These are phyloP conservation scores for Panonychus citri DNA, from an alignment of 1,140 invertebrate genomes.

Conservation along the genomic window DNA sequence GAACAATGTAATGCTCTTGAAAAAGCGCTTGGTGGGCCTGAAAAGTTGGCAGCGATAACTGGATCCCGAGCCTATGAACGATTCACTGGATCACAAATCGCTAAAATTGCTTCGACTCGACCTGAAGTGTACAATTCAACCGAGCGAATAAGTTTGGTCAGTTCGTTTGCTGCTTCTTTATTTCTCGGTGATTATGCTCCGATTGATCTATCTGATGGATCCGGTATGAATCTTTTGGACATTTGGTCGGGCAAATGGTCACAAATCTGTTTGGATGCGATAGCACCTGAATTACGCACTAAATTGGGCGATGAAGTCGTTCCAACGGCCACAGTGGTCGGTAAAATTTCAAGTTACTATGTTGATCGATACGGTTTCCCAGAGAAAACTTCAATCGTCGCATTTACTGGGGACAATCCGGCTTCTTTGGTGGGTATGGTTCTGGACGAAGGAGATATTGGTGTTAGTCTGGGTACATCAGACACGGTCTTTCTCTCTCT, in stretches of 20 bases:
- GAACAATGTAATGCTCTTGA: conserved; percentile 55
- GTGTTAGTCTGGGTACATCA: conserved; percentile 71
- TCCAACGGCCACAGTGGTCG: conserved; percentile 19
- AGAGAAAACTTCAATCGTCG: conserved; percentile 47
- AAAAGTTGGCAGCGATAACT: conserved; percentile 58
- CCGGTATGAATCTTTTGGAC: conserved; percentile 81
- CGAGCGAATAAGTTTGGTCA: conserved; percentile 72
- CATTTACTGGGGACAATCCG: conserved; percentile 83
- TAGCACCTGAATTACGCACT: conserved; percentile 5
- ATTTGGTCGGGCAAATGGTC: conserved; percentile 56
- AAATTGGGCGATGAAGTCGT: conserved; percentile 8
- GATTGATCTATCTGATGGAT: conserved; percentile 75
- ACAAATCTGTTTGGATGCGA: conserved; percentile 40
- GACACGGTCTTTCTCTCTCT: conserved; percentile 71
- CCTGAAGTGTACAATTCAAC: conserved; percentile 51
- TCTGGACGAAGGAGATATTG: conserved; percentile 51
- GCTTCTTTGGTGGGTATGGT: conserved; percentile 54
- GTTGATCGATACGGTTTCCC: conserved; percentile 61
- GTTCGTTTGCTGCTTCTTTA: conserved; percentile 67
- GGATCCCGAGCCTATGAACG: conserved; percentile 79
- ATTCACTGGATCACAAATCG: conserved; percentile 79
- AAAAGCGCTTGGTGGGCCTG: conserved; percentile 43
- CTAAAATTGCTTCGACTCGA: conserved; percentile 51
- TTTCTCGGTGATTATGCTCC: conserved; percentile 70
- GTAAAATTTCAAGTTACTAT: conserved; percentile 48